These are phyloP conservation scores for Daubentonia madagascariensis DNA, from an alignment of 2,113 vertebrate genomes.

Conservation along the genomic window DNA sequence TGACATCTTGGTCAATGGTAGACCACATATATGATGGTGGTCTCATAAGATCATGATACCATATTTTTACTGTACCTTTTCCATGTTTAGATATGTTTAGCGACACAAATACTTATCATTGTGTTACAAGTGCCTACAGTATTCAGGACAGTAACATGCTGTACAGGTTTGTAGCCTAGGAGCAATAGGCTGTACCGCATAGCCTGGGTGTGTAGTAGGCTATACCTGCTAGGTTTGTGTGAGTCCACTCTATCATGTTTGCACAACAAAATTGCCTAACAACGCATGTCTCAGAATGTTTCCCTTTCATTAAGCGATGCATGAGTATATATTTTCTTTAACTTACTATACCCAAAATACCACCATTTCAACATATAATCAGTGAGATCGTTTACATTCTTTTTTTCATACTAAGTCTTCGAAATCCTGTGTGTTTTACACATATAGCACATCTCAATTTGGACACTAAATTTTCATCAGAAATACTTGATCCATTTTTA, in stretches of 20 bases:
- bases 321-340: background rate
- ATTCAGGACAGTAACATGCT: background rate
- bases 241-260: background rate
- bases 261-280: background rate
- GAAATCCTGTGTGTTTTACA: background rate
- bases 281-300: background rate
- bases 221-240: background rate
- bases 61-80: background rate
- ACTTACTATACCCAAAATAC: background rate
- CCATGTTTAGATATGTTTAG: background rate
- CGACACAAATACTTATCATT: background rate
- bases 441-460: background rate
- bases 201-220: background rate
- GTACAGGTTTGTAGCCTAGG: background rate
- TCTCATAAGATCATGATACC: background rate
- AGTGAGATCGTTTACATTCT: background rate
- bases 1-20: background rate
- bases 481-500: background rate
- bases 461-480: background rate
- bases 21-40: background rate
- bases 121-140: background rate
- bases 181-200: background rate
- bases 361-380: background rate
- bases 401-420: background rate
- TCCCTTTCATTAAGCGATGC: background rate